A percentile compares a stretch with the other conserved stretches of the same genome.
Conservation (phyloP, 35 echinoderm and acorn worm species). For the Lytechinus variegatus region DNA sequence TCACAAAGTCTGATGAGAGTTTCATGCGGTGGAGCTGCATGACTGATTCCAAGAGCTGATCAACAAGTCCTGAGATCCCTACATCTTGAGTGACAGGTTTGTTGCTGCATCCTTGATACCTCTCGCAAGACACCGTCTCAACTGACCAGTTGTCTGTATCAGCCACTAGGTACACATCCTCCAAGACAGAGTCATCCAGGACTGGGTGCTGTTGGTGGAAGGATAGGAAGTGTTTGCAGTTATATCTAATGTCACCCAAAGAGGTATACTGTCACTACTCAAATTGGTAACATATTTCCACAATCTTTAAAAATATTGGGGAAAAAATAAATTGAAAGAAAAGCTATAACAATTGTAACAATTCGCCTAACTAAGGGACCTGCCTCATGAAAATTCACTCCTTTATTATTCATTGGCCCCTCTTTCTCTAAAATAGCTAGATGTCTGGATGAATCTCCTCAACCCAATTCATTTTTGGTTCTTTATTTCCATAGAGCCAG, state of each 20-base stretch:
- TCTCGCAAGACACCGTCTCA: conserved; percentile 79
- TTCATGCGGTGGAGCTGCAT: conserved; percentile 70
- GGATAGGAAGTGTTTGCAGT: neutral
- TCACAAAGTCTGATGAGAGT: conserved; percentile 93
- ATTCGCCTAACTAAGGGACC: too few species aligned
- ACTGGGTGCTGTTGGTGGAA: conserved; percentile 70
- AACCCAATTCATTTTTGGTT: neutral
- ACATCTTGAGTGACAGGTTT: conserved; percentile 66
- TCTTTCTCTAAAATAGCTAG: too few species aligned
- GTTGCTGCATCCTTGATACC: conserved; percentile 40
- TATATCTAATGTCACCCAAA: too few species aligned
- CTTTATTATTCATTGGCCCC: too few species aligned
- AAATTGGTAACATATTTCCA: too few species aligned
- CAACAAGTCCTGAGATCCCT: conserved; percentile 62
- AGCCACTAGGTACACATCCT: conserved; percentile 88
- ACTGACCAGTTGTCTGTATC: conserved; percentile 96
- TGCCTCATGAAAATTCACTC: too few species aligned
- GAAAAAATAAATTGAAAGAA: too few species aligned
- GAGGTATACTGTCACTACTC: too few species aligned
- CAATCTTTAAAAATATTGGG: too few species aligned
- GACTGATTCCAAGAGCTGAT: conserved; percentile 77
- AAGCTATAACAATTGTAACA: too few species aligned
- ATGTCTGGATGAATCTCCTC: too few species aligned
- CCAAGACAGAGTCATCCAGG: conserved; percentile 76
- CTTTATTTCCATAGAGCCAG: neutral